Evolutionary conservation across 1,140 invertebrate species (phyloP).

Genomic region (Camponotus floridanus): DNA sequence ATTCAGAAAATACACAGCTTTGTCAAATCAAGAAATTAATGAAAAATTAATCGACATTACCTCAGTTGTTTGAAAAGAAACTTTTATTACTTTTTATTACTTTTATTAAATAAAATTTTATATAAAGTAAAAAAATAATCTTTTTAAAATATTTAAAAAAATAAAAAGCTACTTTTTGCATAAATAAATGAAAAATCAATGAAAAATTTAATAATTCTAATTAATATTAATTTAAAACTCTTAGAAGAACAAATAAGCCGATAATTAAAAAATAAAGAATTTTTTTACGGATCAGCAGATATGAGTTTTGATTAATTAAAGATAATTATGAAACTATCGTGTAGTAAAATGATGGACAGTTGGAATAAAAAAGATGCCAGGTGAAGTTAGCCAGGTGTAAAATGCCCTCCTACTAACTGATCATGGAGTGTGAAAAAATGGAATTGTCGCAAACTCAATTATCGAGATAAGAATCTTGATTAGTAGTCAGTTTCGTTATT

Average conservation of each 20-base stretch:
- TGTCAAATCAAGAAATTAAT: not conserved
- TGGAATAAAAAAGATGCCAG: slow-evolving; percentile 2
- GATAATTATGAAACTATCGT: not conserved
- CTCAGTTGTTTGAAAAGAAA: not conserved
- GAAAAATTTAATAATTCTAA: too few species aligned
- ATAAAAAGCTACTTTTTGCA: too few species aligned
- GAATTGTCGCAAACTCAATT: slow-evolving; percentile 33
- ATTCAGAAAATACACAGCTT: not conserved
- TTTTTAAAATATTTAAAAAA: too few species aligned
- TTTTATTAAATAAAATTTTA: not conserved
- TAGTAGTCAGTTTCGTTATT: slow-evolving; percentile 3
- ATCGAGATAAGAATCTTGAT: slow-evolving; percentile 30
- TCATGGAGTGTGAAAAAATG: slow-evolving; percentile 14
- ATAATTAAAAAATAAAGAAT: not conserved
- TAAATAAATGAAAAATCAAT: too few species aligned
- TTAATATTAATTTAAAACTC: too few species aligned
- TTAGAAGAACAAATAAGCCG: not conserved
- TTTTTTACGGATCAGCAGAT: not conserved
- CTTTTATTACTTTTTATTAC: not conserved
- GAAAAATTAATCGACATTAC: not conserved
- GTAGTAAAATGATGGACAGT: not conserved
- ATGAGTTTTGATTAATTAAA: not conserved
- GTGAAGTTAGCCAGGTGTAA: slow-evolving; percentile 26
- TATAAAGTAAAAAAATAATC: not conserved
- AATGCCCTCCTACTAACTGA: slow-evolving; percentile 2